Evolutionary conservation across 2,113 vertebrate species (phyloP).

Genomic region (Bubo scandiacus): DNA sequence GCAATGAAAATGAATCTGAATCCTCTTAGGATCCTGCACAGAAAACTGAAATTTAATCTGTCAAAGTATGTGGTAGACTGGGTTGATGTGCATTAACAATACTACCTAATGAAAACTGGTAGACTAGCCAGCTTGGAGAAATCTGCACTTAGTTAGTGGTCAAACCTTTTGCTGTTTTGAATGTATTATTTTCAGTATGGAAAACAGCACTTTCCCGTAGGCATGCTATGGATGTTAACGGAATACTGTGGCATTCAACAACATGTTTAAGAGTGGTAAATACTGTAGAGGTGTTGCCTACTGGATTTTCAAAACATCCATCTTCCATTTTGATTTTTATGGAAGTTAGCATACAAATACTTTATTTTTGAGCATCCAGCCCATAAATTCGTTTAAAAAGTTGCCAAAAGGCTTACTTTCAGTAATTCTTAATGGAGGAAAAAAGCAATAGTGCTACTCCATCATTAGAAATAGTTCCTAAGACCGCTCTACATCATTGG

Average conservation of each 20-base stretch:
- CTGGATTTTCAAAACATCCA: not conserved
- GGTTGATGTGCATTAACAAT: not conserved
- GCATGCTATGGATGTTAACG: not conserved
- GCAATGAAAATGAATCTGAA: not conserved
- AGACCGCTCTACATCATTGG: not conserved
- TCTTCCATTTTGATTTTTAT: not conserved
- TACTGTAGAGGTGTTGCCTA: not conserved
- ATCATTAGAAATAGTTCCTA: not conserved
- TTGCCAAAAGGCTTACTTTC: not conserved
- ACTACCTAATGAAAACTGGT: not conserved
- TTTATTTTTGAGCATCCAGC: not conserved
- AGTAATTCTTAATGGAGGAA: not conserved
- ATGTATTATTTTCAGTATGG: not conserved
- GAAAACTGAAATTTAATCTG: not conserved
- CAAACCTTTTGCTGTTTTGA: not conserved
- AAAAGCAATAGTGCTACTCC: not conserved
- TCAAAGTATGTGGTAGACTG: not conserved
- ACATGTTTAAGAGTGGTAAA: not conserved
- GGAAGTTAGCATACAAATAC: not conserved
- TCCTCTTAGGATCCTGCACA: not conserved
- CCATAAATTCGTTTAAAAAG: not conserved
- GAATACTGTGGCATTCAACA: not conserved
- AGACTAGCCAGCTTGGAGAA: not conserved
- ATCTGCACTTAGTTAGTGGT: not conserved
- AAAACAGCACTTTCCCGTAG: not conserved